These are phyloP conservation scores for Sinocyclocheilus anophthalmus DNA, from an alignment of 2,113 vertebrate species.

Conservation along the genomic window DNA sequence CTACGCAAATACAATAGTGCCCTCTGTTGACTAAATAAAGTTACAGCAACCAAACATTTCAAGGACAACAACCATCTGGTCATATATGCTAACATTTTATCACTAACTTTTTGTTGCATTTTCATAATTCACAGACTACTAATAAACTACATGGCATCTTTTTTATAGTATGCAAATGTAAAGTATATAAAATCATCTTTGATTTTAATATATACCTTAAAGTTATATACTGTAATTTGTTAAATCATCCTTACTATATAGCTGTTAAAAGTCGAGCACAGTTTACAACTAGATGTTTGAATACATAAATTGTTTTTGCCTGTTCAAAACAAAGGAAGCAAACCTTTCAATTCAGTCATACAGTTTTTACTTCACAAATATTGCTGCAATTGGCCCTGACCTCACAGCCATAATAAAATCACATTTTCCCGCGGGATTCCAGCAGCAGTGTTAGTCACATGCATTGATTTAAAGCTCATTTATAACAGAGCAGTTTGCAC, in stretches of 20 bases:
- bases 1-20: conserved; percentile 58
- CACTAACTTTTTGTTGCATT: too few relatives aligned
- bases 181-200: background rate
- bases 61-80: background rate
- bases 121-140: too few relatives aligned
- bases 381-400: background rate
- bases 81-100: background rate
- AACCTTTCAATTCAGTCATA: background rate
- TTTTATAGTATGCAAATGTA: background rate
- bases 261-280: background rate
- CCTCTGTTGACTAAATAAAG: conserved; percentile 66
- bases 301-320: too few relatives aligned
- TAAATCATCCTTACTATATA: background rate
- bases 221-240: too few relatives aligned
- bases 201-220: background rate
- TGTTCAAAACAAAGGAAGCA: too few relatives aligned
- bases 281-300: background rate
- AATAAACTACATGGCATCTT: background rate
- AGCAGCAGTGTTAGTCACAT: background rate
- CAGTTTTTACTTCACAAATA: background rate
- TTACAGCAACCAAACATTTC: background rate
- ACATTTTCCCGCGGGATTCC: background rate
- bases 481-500: background rate
- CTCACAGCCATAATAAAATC: background rate
- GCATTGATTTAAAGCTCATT: conserved; percentile 13